These are phyloP conservation scores for Cephalopterus ornatus DNA, from an alignment of 2,113 vertebrate genomes.

Conservation along the genomic window DNA sequence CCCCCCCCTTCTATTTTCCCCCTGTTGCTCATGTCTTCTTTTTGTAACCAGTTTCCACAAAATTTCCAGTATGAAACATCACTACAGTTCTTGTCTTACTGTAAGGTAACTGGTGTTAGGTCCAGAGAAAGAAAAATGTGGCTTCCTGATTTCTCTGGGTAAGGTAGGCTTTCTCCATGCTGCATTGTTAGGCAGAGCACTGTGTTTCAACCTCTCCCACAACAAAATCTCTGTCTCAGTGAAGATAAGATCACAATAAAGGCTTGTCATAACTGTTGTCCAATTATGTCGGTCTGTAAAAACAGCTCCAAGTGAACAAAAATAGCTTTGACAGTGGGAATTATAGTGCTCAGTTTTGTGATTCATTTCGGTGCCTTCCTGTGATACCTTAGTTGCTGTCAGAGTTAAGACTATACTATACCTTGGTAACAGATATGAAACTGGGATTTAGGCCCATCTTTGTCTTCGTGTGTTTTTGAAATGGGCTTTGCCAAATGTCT, in stretches of 20 bases:
- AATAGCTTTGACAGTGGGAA: slow-evolving; percentile 38
- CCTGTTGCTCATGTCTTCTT: not conserved
- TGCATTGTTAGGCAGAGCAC: not conserved
- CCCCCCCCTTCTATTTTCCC: too few species aligned
- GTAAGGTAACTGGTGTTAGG: not conserved
- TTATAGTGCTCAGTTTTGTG: not conserved
- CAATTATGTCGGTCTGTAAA: not conserved
- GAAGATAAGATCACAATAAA: not conserved
- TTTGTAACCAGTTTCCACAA: not conserved
- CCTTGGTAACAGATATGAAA: not conserved
- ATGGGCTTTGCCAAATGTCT: not conserved
- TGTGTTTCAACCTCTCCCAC: not conserved
- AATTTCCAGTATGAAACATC: not conserved
- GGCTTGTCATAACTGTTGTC: slow-evolving; percentile 23
- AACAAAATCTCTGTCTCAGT: not conserved
- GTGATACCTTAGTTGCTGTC: not conserved
- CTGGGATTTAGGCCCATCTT: not conserved
- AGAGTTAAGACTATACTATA: not conserved
- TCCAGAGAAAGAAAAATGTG: not conserved
- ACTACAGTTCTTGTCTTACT: not conserved
- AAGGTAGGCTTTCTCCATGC: not conserved
- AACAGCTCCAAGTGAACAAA: slow-evolving; percentile 11
- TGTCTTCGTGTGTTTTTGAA: not conserved
- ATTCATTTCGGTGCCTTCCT: slow-evolving; percentile 10
- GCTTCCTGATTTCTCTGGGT: not conserved